A percentile compares a stretch with the other conserved stretches of the same genome.
phyloP scores from a whole-genome alignment of 2,113 vertebrate species.

The Bungarus multicinctus region DNA sequence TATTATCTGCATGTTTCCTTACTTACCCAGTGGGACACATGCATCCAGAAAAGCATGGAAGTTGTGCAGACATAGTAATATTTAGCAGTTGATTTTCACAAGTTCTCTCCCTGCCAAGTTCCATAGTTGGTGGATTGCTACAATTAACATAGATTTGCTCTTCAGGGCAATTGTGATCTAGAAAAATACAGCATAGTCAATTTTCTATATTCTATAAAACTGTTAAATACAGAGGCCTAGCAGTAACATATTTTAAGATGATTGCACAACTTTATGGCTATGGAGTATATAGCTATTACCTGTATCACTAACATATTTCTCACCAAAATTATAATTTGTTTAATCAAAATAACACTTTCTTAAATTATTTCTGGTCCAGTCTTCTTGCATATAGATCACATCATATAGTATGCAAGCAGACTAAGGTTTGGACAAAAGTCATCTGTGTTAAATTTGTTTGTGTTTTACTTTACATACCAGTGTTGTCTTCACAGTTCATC shows the following conservation, averaged over 20 bases:
- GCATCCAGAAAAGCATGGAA: slow-evolving; percentile 88
- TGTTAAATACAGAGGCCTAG: neutral
- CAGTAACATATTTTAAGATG: neutral
- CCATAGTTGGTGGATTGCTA: slow-evolving; percentile 61
- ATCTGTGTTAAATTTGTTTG: neutral
- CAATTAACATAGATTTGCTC: slow-evolving; percentile 89
- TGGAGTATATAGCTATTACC: neutral
- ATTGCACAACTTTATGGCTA: neutral
- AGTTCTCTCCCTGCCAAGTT: slow-evolving; percentile 77
- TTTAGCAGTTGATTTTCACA: slow-evolving; percentile 93
- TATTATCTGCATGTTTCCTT: neutral
- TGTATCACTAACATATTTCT: neutral
- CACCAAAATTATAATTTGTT: neutral
- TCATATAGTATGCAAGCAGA: neutral
- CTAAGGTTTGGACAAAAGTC: neutral
- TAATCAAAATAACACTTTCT: neutral
- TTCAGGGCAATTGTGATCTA: slow-evolving; percentile 76
- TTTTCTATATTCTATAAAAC: neutral
- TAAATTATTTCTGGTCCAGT: neutral
- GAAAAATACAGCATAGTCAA: neutral
- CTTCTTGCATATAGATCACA: neutral
- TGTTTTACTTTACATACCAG: slow-evolving; percentile 46
- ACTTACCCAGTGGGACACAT: slow-evolving; percentile 87
- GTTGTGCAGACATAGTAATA: slow-evolving; percentile 78
- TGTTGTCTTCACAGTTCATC: slow-evolving; percentile 76